Conservation (phyloP, 2,888 invertebrate genomes). For the Pinctada fucata region DNA sequence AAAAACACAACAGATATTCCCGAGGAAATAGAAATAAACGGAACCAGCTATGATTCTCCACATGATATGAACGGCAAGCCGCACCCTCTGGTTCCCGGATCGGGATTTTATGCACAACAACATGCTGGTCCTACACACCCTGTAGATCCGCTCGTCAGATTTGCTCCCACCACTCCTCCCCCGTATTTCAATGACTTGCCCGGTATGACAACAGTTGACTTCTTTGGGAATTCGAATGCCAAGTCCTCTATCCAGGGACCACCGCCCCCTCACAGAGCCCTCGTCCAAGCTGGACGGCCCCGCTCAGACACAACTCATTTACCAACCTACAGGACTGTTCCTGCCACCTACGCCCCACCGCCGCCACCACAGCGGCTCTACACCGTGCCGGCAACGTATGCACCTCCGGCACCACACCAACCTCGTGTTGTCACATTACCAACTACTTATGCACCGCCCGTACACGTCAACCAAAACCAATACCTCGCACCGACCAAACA, state of each 20-base stretch:
- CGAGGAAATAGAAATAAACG: constrained; percentile 40
- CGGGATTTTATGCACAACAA: neutral
- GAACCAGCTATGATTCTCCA: constrained; percentile 28
- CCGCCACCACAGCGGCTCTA: neutral
- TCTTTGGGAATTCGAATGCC: neutral
- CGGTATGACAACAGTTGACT: neutral
- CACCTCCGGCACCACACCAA: neutral
- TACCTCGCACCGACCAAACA: neutral
- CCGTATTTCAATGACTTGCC: neutral
- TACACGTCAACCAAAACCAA: neutral
- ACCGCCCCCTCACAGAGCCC: neutral
- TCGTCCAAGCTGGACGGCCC: neutral
- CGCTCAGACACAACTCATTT: neutral
- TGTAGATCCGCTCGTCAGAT: neutral
- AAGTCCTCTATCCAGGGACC: neutral
- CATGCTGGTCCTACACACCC: neutral
- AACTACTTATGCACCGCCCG: neutral
- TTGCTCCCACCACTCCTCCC: neutral
- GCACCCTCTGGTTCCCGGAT: neutral
- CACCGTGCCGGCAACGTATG: neutral
- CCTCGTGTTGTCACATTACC: neutral
- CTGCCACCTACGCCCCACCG: neutral
- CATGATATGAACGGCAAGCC: constrained; percentile 18
- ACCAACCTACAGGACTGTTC: neutral
- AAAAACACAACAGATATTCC: constrained; percentile 34